phyloP scores from a whole-genome alignment of 2,113 vertebrate species.

The Piliocolobus tephrosceles region DNA sequence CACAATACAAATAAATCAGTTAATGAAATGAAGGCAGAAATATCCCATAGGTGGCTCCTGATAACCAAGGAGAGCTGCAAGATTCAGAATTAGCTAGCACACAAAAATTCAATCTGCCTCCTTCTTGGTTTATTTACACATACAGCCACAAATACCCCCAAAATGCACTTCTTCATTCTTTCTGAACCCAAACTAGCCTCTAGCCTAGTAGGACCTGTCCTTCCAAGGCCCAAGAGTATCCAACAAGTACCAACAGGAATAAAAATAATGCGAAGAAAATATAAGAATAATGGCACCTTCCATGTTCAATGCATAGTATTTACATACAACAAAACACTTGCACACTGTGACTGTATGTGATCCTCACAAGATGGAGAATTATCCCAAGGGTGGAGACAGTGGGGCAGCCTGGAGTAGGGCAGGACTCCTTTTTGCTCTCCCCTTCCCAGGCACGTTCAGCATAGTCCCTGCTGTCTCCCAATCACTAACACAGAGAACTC shows the following conservation, averaged over 20 bases:
- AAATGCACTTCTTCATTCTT: constrained; percentile 10
- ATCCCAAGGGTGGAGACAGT: neutral
- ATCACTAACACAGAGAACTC: neutral
- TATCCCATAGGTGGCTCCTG: constrained; percentile 30
- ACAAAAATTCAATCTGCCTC: constrained; percentile 56
- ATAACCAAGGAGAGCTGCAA: constrained; percentile 51
- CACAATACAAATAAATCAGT: neutral
- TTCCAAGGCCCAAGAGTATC: neutral
- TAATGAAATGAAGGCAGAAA: constrained; percentile 42
- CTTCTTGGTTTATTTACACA: constrained; percentile 64
- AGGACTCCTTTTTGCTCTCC: neutral
- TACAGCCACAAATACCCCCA: constrained; percentile 53
- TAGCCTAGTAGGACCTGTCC: neutral
- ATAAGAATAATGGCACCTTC: neutral
- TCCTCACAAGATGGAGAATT: neutral
- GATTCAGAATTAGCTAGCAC: constrained; percentile 53
- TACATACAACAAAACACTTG: neutral
- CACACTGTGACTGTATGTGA: neutral
- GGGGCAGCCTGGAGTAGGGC: too few relatives aligned
- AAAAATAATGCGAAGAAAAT: neutral
- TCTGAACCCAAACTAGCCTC: neutral
- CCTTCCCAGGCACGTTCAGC: neutral
- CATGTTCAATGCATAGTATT: neutral
- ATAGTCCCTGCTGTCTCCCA: neutral
- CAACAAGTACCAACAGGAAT: neutral